Base-by-base conservation (phyloP, 2,888 invertebrate genomes). In the Eupeodes luniger region DNA sequence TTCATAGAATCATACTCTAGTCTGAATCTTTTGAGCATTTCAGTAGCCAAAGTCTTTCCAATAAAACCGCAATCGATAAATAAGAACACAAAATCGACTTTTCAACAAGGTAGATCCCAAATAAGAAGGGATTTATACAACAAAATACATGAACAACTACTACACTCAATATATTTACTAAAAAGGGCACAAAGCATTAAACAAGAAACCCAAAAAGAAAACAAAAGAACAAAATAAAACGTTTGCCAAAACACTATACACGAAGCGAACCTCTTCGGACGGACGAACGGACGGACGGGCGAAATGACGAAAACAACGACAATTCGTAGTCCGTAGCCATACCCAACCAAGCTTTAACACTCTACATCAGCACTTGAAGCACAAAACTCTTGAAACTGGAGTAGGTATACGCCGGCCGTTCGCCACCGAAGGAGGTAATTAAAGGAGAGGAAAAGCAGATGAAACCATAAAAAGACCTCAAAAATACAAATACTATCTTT, bases 71-170 rank as follows among this genome's bases (percentile, higher is more conserved):
- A 75, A 75, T 75, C 74, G 62, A 81, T 79, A 81, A 81, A 86
- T 74, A 78, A 75, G 75, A 86, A 62, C 55, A 75, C 64, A n/a
- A 79, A 86, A 86, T 74, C 78, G 69, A 79, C 72, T 79, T 79
- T 74, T 75, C 79, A 86, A 86, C 78, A 78, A 86, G 78, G 62
- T 78, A 69, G 62, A 78, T 81, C 55, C 81, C 81, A 81, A 81
- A 85, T 62, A 74, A 78, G 81, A 69, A 74, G 61, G 9, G 40
- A 44, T 40, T 44, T 27, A 57, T 7, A 55, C 7, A 72, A 57
- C 19, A 57, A 47, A 4, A 66, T 72, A 36, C 36, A 69, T 36
- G 40, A 49, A 64, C 27, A 72, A 72, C 27, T 59, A 72, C 44
- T 27, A 44, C 57, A 81, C 81, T 74, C 72, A 57, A 79, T 74